Conservation (phyloP, 2,888 invertebrate genomes). For the Stenurella melanura region DNA sequence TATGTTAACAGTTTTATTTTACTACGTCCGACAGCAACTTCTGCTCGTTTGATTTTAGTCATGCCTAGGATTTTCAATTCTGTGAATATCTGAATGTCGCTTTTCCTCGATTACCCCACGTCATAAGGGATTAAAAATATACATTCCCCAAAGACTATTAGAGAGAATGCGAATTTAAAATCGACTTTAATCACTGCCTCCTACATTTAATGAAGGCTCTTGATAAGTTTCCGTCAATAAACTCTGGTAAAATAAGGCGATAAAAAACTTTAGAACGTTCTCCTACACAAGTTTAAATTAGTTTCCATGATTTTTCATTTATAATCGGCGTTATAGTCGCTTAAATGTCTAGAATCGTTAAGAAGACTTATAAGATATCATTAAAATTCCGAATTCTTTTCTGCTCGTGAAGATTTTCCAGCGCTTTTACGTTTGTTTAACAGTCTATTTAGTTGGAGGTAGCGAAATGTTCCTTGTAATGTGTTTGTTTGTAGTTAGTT, state of each 20-base stretch:
- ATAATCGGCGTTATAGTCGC: constrained; percentile 3
- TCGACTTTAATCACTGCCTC: neutral
- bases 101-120: too few species aligned
- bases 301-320: constrained; percentile 1
- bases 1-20: too few species aligned
- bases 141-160: too few species aligned
- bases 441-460: neutral
- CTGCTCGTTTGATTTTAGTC: too few species aligned
- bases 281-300: constrained; percentile 2
- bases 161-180: neutral
- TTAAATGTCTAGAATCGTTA: constrained; percentile 1
- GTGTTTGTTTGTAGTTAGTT: too few species aligned
- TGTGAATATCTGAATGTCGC: too few species aligned
- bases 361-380: neutral
- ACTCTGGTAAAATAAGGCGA: neutral
- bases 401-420: neutral
- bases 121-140: too few species aligned
- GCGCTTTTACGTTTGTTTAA: neutral
- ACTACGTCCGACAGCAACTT: too few species aligned
- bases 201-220: neutral
- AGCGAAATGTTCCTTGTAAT: too few species aligned
- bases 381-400: neutral
- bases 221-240: constrained; percentile 4
- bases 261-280: neutral
- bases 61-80: too few species aligned